A percentile compares a stretch with the other conserved stretches of the same genome.
Conservation (phyloP, 2,113 vertebrate species). For the Taurulus bubalis region DNA sequence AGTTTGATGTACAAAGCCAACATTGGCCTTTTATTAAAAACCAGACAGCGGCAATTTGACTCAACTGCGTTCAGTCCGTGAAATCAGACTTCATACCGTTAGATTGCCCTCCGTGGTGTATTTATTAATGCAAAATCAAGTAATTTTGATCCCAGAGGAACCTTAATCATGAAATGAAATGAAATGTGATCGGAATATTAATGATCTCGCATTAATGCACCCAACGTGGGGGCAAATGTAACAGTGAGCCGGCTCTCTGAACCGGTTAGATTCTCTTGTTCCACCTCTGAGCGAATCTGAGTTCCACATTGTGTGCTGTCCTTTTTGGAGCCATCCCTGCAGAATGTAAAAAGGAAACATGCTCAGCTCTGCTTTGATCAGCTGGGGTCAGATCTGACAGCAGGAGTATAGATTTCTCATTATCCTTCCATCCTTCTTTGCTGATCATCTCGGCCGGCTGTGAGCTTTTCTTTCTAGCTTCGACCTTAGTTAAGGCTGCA, state of each 20-base stretch:
- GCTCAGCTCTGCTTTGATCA: background rate
- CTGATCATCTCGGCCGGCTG: background rate
- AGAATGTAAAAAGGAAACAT: constrained; percentile 1
- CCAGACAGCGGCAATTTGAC: background rate
- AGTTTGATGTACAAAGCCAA: background rate
- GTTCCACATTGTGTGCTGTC: background rate
- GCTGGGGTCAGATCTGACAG: constrained; percentile 24
- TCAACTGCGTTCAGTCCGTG: background rate
- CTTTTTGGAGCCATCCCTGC: background rate
- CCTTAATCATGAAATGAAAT: constrained; percentile 15
- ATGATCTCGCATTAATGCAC: constrained; percentile 23
- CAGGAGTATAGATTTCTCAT: background rate
- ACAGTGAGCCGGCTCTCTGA: background rate
- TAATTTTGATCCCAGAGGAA: constrained; percentile 16
- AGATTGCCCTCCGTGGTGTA: constrained; percentile 11
- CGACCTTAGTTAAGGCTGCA: background rate
- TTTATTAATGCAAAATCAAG: constrained; percentile 32
- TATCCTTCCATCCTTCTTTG: constrained; percentile 6
- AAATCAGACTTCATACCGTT: constrained; percentile 16
- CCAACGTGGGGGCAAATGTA: constrained; percentile 5
- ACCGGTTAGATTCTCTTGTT: background rate
- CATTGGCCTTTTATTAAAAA: background rate
- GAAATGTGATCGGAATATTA: constrained; percentile 11
- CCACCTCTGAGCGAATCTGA: background rate
- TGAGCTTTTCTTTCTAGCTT: background rate